Base-by-base conservation (phyloP, 2,797 vertebrate genomes). In the Danio jaintianensis region DNA sequence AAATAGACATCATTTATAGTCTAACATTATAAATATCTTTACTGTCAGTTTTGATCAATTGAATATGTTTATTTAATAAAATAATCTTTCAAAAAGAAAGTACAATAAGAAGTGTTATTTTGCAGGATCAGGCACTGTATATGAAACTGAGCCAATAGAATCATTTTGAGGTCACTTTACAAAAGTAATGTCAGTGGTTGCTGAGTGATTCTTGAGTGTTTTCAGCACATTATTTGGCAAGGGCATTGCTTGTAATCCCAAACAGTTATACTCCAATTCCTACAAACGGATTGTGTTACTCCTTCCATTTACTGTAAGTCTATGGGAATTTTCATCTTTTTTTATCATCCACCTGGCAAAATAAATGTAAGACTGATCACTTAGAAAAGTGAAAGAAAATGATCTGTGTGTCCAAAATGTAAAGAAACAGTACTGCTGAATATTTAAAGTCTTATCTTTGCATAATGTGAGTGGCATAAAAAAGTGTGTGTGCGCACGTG, bases 401-500 rank as follows among this genome's bases (percentile, higher is more conserved):
- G 0, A 75, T 67, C 62, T 13, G 42, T 53, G 36, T 45, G 62
- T 56, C 50, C 20, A 56, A 77, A 68, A 42, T 45, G 62, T 56
- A 47, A 59, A 58, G 52, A 47, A 18, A 68, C 12, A 15, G n/a
- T 50, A 43, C 5, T 43, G 13, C 4, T 50, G 12, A n/a, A 7
- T 12, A 29, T 29, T 70, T 61, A 48, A 52, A 53, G 42, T 58
- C 13, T 59, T 40, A 59, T 77, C 52, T 67, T 82, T 56, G 71
- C 67, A 50, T 78, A 87, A 88, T 85, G 90, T 90, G 90, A 90
- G 87, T 86, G 88, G 91, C 91, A 93, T 87, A 92, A 91, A 93
- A 92, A 92, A 90, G 90, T 82, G 42, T 55, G 87, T 90, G 66
- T 73, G 90, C 90, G 91, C 89, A 91, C 92, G 90, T 92, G 90